phyloP scores from a whole-genome alignment of 2,888 invertebrate genomes.

The Brachyopa scutellaris region DNA sequence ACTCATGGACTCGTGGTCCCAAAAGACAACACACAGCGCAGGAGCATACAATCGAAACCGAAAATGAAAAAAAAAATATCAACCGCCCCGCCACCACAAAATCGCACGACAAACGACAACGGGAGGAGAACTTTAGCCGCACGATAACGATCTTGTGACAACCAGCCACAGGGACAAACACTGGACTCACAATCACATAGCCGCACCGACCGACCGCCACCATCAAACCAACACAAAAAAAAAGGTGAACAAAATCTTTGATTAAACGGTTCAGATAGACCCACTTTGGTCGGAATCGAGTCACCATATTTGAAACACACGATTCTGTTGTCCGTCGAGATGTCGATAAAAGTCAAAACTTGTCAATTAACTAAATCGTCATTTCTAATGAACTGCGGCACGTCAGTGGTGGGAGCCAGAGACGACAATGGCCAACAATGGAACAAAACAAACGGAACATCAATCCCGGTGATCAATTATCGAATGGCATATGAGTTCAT shows the following conservation, averaged over 20 bases:
- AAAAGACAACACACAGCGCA: conserved; percentile 42
- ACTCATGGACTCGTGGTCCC: conserved; percentile 32
- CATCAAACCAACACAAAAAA: conserved; percentile 1
- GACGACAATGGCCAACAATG: conserved; percentile 47
- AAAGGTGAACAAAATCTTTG: conserved; percentile 53
- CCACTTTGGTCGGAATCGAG: conserved; percentile 63
- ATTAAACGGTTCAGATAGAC: conserved; percentile 71
- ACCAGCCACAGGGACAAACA: conserved; percentile 56
- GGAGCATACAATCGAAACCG: conserved; percentile 61
- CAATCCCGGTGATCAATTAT: conserved; percentile 72
- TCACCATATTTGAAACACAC: conserved; percentile 70
- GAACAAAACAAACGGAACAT: conserved; percentile 64
- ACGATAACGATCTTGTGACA: conserved; percentile 71
- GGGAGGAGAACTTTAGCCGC: conserved; percentile 44
- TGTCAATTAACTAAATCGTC: conserved; percentile 73
- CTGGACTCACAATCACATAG: conserved; percentile 27
- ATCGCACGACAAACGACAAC: conserved; percentile 40
- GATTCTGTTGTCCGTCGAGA: conserved; percentile 73
- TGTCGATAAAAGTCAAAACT: conserved; percentile 74
- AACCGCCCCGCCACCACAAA: conserved; percentile 52
- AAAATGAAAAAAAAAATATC: conserved; percentile 38
- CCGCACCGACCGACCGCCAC: conserved; percentile 18
- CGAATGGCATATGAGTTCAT: conserved; percentile 72
- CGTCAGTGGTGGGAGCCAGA: conserved; percentile 25
- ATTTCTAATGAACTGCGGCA: conserved; percentile 70